Evolutionary conservation across 2,797 vertebrate genomes (phyloP), one percentile per base, ranked within the genome.

Genomic region (Pseudocheirus occidentalis): DNA sequence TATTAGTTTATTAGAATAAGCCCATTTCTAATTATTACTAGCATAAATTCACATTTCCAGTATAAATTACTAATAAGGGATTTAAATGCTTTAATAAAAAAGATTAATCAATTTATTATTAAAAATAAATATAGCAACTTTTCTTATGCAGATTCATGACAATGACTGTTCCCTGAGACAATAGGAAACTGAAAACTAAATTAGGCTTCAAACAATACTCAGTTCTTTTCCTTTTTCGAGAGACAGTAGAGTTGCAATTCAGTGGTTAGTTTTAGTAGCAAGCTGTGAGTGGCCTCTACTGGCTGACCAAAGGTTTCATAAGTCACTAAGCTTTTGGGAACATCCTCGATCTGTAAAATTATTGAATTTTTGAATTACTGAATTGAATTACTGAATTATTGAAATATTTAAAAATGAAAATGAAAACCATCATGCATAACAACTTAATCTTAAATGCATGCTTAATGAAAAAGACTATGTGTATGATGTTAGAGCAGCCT

Each of bases 241-340:
- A 87, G 53, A 62, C 46, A 58, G 56, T 28, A 73, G 54, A 92
- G 34, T 50, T 97, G n/a, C 95, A 53, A 92, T 95, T 92, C 58
- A 50, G 92, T 0, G 93, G 98, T 99, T 98, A 81, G 98, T n/a
- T 94, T 96, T 95, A 98, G 98, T 0, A 97, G 99, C 99, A 99
- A 99, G 99, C 99, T 99, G 99, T 99, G 99, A 99, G 99, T 99
- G 99, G 99, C 99, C 99, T 99, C 99, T 99, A 98, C 99, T 99
- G 99, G 99, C 99, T 99, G 99, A 99, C 99, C 98, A 98, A 99
- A 99, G 98, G 98, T 99, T 99, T 99, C 99, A 98, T 98, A 98
- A 99, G 98, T 99, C 99, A 99, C 96, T 96, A 66, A 59, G 91
- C 91, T 93, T 94, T 92, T 91, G 91, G 96, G 95, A 0, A 0